These are phyloP conservation scores for Dorcus parallelipipedus DNA, from an alignment of 2,888 invertebrate species.

Conservation along the genomic window DNA sequence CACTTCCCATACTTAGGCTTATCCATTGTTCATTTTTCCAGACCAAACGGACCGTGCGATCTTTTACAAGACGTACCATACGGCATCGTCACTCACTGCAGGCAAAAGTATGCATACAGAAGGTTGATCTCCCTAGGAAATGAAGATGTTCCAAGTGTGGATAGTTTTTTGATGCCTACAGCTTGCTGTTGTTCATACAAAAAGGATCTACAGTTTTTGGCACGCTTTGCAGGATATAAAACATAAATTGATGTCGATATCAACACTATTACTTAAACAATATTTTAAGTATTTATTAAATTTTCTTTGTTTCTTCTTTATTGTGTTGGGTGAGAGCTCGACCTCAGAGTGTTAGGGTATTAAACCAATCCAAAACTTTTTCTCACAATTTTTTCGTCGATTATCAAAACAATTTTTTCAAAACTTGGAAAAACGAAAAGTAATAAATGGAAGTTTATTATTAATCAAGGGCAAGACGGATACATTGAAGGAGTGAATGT, in stretches of 20 bases:
- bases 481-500: conserved; percentile 67
- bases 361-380: conserved; percentile 22
- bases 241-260: conserved; percentile 32
- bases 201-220: conserved; percentile 48
- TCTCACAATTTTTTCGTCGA: conserved; percentile 32
- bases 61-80: conserved; percentile 46
- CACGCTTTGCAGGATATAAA: conserved; percentile 49
- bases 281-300: conserved; percentile 24
- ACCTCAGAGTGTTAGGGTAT: conserved; percentile 24
- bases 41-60: conserved; percentile 52
- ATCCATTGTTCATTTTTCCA: conserved; percentile 34
- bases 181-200: conserved; percentile 50
- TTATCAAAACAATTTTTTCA: conserved; percentile 58
- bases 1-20: neutral
- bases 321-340: conserved; percentile 28
- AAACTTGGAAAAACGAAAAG: conserved; percentile 57
- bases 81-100: conserved; percentile 53
- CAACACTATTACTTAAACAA: conserved; percentile 32
- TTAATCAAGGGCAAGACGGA: conserved; percentile 59
- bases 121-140: conserved; percentile 54
- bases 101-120: conserved; percentile 58
- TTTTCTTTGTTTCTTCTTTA: no score
- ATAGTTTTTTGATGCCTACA: conserved; percentile 64
- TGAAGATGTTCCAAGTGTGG: conserved; percentile 48
- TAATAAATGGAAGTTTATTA: conserved; percentile 65